Percentiles rank a stretch among this genome's conserved stretches.
These are phyloP conservation scores for Zophobas morio DNA, from an alignment of 1,140 invertebrate genomes.

Conservation along the genomic window DNA sequence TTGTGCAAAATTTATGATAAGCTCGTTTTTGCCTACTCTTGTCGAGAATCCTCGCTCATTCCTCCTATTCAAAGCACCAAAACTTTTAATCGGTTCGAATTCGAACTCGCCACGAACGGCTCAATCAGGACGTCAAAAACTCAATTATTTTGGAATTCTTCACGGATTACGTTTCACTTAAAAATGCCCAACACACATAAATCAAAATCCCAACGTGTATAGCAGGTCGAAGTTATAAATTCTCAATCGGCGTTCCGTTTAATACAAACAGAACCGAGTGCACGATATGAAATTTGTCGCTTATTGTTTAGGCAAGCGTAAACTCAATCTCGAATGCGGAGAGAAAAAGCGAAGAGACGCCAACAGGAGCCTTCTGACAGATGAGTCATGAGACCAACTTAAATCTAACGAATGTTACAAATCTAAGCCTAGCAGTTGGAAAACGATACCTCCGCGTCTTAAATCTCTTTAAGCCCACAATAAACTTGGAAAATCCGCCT, in stretches of 20 bases:
- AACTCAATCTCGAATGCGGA: not conserved
- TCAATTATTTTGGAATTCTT: conserved; percentile 25
- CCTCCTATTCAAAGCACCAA: too few species aligned
- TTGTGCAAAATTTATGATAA: conserved; percentile 4
- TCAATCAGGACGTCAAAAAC: conserved; percentile 18
- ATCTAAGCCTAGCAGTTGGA: conserved; percentile 18
- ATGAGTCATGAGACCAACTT: not conserved
- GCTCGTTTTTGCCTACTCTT: not conserved
- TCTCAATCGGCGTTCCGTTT: not conserved
- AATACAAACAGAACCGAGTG: not conserved
- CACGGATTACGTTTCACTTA: conserved; percentile 17
- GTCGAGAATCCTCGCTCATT: too few species aligned
- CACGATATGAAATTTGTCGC: conserved; percentile 4
- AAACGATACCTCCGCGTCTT: conserved; percentile 25
- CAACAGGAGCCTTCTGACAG: not conserved
- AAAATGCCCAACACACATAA: conserved; percentile 6
- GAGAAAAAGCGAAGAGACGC: conserved; percentile 4
- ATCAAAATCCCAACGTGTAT: conserved; percentile 24
- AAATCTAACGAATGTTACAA: conserved; percentile 34
- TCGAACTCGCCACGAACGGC: not conserved
- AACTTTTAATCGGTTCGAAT: not conserved
- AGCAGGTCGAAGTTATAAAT: conserved; percentile 8
- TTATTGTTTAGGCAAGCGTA: conserved; percentile 8
- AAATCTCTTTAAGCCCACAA: conserved; percentile 46
- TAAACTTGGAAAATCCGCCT: conserved; percentile 43